Evolutionary conservation across 1,140 invertebrate genomes (phyloP).

Genomic region (Chrysopa pallens): DNA sequence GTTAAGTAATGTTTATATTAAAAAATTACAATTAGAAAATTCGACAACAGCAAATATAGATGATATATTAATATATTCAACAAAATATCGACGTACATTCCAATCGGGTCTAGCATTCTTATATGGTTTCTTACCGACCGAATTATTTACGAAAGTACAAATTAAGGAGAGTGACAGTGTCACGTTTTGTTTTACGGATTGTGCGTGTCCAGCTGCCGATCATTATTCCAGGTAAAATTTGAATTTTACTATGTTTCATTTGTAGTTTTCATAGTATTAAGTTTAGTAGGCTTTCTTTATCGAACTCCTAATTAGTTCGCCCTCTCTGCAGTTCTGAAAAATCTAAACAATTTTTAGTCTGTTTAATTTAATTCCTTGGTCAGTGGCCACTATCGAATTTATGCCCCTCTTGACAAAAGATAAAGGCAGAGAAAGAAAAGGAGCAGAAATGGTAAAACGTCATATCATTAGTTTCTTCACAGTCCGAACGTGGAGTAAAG

Average conservation of each 20-base stretch:
- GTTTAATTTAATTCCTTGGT: no score
- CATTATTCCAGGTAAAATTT: slow-evolving; percentile 34
- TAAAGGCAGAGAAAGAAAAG: no score
- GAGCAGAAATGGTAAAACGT: no score
- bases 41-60: slow-evolving; percentile 21
- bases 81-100: slow-evolving; percentile 70
- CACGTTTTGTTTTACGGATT: slow-evolving; percentile 70
- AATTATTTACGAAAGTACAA: slow-evolving; percentile 26
- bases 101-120: slow-evolving; percentile 72
- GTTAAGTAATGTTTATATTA: slow-evolving; percentile 47
- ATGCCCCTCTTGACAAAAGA: no score
- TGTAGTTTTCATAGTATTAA: neutral
- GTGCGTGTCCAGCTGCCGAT: slow-evolving; percentile 58
- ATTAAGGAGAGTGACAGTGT: slow-evolving; percentile 59
- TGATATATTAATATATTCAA: slow-evolving; percentile 59
- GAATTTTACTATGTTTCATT: neutral
- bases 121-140: slow-evolving; percentile 48
- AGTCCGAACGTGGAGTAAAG: no score
- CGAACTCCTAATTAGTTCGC: no score
- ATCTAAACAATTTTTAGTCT: no score
- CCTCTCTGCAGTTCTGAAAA: no score
- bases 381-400: no score
- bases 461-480: no score
- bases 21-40: slow-evolving; percentile 9
- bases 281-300: neutral